Base-by-base conservation (phyloP, 1,140 invertebrate species). In the Drosophila kanapiae region DNA sequence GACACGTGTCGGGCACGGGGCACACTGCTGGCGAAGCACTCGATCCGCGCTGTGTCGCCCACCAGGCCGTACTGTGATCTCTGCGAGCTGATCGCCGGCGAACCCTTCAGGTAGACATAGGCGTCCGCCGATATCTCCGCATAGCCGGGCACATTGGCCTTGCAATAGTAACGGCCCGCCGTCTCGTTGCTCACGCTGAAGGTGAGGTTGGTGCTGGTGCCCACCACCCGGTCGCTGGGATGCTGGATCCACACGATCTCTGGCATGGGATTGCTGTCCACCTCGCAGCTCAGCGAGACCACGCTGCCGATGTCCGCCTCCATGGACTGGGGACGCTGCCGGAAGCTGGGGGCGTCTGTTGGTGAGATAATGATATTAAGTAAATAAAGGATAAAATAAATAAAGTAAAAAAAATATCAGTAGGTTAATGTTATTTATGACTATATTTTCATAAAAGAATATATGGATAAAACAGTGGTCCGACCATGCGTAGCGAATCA, bases 1-100 rank as follows among this genome's bases (percentile, higher is more conserved):
- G 96, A 93, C 35, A 99, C 96, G 63, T 95, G 95, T 53, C 97
- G 95, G 8, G 98, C 97, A 78, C 95, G 95, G 8, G 98, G 98
- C 61, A 99, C 96, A 16, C 97, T 96, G 90, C 96, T 95, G 6
- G 97, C 97, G 31, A 96, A 95, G 93, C 98, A 99, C 93, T 98
- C 97, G 11, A 99, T 95, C 85, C 96, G 94, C 2, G 97, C 96
- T 7, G 95, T 96, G 81, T 97, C 97, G 0, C 96, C 96, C 91
- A 95, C 94, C 11, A 95, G 94, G 1, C 98, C 98, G 82, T 97
- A 97, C 92, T 99, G 98, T 0, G 65, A 70, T 6, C 79, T 58
- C 14, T 96, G 95, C 63, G 97, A 98, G 10, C 96, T 93, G 72
- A 99, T 97, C 75, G 95, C 95, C 18, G 98, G 98, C 7, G 97